phyloP scores from a whole-genome alignment of 2,888 invertebrate genomes.

The Laothoe populi region DNA sequence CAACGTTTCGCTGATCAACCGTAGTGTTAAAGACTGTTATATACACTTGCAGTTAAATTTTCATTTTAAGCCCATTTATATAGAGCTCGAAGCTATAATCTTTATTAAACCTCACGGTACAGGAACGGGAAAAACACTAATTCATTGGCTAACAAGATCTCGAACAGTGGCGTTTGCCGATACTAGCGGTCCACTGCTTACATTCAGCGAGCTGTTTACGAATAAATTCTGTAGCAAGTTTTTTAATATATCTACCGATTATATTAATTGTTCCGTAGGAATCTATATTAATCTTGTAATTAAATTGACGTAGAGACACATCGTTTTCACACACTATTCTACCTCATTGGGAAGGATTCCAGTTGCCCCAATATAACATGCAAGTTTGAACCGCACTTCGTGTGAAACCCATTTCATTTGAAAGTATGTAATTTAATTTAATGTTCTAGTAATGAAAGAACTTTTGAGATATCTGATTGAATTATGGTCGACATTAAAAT shows the following conservation, averaged over 20 bases:
- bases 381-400: too few relatives aligned
- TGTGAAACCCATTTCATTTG: neutral
- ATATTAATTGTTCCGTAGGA: neutral
- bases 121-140: conserved; percentile 17
- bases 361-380: neutral
- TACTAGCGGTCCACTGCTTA: neutral
- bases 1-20: too few relatives aligned
- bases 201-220: conserved; percentile 1
- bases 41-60: conserved; percentile 2
- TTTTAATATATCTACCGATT: conserved; percentile 7
- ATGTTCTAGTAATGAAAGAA: conserved; percentile 3
- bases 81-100: conserved; percentile 6
- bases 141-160: conserved; percentile 22
- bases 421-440: neutral
- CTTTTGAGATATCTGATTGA: conserved; percentile 10
- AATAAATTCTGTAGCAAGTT: conserved; percentile 12
- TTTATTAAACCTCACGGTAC: conserved; percentile 11
- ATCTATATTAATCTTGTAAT: neutral
- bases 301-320: too few relatives aligned
- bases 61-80: conserved; percentile 9
- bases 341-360: neutral
- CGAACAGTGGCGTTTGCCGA: neutral
- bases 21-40: neutral
- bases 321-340: too few relatives aligned
- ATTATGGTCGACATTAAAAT: conserved; percentile 4